These are phyloP conservation scores for Belgica antarctica DNA, from an alignment of 2,888 invertebrate species.

Conservation along the genomic window DNA sequence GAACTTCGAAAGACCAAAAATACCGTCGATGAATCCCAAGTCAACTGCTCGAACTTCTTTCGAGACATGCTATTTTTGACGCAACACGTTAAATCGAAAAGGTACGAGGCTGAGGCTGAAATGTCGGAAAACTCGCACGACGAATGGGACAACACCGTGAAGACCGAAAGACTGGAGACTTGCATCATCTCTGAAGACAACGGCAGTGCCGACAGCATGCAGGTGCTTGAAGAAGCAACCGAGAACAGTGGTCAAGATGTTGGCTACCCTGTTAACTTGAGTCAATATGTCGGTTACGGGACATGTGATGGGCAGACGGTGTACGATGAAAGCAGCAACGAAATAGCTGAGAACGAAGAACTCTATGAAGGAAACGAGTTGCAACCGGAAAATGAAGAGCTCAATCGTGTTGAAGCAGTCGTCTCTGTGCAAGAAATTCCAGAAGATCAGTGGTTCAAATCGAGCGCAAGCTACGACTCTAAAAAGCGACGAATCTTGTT, in stretches of 20 bases:
- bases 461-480: too few species aligned
- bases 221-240: too few species aligned
- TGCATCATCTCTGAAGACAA: background rate
- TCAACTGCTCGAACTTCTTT: slow-evolving; percentile 28
- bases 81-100: slow-evolving; percentile 24
- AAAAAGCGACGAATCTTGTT: too few species aligned
- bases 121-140: background rate
- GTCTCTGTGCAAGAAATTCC: background rate
- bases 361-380: too few species aligned
- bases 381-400: background rate
- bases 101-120: slow-evolving; percentile 6
- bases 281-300: background rate
- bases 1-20: slow-evolving; percentile 28
- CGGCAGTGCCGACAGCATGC: too few species aligned
- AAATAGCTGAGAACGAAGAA: background rate
- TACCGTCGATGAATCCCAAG: background rate
- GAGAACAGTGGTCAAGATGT: too few species aligned
- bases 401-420: background rate
- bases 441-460: background rate
- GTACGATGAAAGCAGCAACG: background rate
- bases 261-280: too few species aligned
- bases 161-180: background rate
- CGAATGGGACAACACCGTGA: background rate
- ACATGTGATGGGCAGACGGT: too few species aligned
- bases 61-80: slow-evolving; percentile 34